Evolutionary conservation across 1,140 invertebrate species (phyloP), one percentile per base, ranked within the genome.

Genomic region (Bilobella aurantiaca): DNA sequence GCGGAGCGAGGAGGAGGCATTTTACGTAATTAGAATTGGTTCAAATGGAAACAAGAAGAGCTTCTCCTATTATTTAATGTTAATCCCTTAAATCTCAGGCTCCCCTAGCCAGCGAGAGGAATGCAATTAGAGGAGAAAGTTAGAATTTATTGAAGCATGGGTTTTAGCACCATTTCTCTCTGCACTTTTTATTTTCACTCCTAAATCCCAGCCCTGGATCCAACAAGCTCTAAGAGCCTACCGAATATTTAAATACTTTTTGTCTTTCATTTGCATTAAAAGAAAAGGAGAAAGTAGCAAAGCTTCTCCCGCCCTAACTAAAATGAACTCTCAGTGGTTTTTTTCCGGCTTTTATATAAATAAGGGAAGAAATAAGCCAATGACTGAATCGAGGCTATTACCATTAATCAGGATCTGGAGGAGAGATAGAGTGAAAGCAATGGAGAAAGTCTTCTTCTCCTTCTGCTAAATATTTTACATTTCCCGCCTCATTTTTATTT

Each of bases 351-450:
- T 58, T 53, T 61, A 34, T 34, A 66, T 62, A 61, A 56, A 66
- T 56, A 61, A 66, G 46, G 58, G 30, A 56, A 27, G 42, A 28
- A 29, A 53, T 23, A 53, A 53, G 49, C 12, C 46, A 66, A 57
- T 62, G 59, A 66, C 58, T 66, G 64, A 66, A 66, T 66, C 58
- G 58, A 66, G 58, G 58, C 64, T 66, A 66, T 66, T 66, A 66
- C 58, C 64, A 66, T 66, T 66, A 66, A 66, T 66, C 64, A 66
- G 64, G 64, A 66, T 66, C 64, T 66, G 8, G 12, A 5, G 5
- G 25, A 16, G 28, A 31, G 58, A 34, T 34, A 59, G 58, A 53
- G 49, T 18, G 8, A 3, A 12, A 53, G 12, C 58, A 56, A 58
- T 49, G 53, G 57, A 64, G 49, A 56, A 64, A 64, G 59, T 25